phyloP scores from a whole-genome alignment of 2,888 invertebrate genomes.

The Scotopteryx bipunctaria region DNA sequence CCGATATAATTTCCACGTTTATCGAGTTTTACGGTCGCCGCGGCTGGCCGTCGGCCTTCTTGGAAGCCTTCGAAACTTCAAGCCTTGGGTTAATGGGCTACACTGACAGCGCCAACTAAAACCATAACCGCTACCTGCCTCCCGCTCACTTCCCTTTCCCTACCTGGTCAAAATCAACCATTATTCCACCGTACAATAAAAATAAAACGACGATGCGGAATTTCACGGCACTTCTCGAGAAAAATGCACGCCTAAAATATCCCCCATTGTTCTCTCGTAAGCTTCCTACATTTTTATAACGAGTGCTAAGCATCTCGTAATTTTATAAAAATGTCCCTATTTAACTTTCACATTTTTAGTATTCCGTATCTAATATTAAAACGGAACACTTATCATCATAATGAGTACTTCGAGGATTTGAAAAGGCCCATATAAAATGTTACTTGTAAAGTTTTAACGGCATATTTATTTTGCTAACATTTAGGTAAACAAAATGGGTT shows the following conservation, averaged over 20 bases:
- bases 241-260: constrained; percentile 40
- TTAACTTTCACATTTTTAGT: constrained; percentile 23
- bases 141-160: constrained; percentile 45
- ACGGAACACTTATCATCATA: constrained; percentile 30
- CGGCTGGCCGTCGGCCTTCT: constrained; percentile 47
- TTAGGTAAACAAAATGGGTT: constrained; percentile 17
- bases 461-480: constrained; percentile 25
- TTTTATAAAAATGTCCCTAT: constrained; percentile 22
- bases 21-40: constrained; percentile 39
- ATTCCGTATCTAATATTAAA: constrained; percentile 28
- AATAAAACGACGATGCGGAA: constrained; percentile 44
- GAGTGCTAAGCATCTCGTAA: constrained; percentile 17
- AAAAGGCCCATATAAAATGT: constrained; percentile 22
- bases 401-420: constrained; percentile 25
- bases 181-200: constrained; percentile 45
- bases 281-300: constrained; percentile 15
- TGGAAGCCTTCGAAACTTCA: constrained; percentile 44
- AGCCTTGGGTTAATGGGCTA: constrained; percentile 52
- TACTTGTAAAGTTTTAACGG: constrained; percentile 27
- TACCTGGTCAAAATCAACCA: constrained; percentile 41
- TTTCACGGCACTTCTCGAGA: constrained; percentile 45
- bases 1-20: constrained; percentile 44
- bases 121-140: constrained; percentile 54
- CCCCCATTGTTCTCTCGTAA: constrained; percentile 39
- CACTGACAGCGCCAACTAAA: constrained; percentile 43